Evolutionary conservation across 2,113 vertebrate genomes (phyloP), one percentile per base, ranked within the genome.

Genomic region (Pimephales promelas): DNA sequence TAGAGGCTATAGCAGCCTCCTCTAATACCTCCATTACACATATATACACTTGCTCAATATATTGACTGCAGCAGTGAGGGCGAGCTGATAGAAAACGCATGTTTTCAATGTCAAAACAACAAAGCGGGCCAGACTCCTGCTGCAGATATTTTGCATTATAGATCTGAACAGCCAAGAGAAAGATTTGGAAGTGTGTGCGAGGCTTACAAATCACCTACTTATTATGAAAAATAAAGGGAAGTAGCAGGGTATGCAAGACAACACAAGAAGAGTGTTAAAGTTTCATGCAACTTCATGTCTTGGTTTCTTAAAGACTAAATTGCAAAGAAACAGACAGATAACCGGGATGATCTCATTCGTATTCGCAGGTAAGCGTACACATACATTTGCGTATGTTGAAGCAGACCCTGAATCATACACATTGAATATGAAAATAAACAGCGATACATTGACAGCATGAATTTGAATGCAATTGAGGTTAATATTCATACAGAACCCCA

Each of bases 31-130:
- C 72, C 84, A 83, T 85, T 77, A 76, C 81, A 85, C 81, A 62
- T 77, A 82, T 79, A 72, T 86, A 80, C 81, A 71, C 80, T 47
- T 40, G 52, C 59, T 85, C 83, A 79, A 86, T 88, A 88, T 86
- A 88, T 85, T 64, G 87, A 86, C 56, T 82, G 16, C 24, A 49
- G 49, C 8, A 56, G 47, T 83, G 49, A 10, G 10, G 34, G 79
- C 11, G 16, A 40, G 64, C 71, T 73, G 79, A 86, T 82, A 79
- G 87, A 85, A 85, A 86, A 74, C 68, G 28, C 36, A 76, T 66
- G 73, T 80, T 88, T 84, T 84, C 87, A 86, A 82, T 88, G 80
- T 84, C 82, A 88, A 64, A 88, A 83, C 74, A 82, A 77, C 66
- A 79, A 79, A 76, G 85, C 11, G 78, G 54, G 49, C n/a, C 24